phyloP scores from a whole-genome alignment of 1,140 invertebrate species.

The Drosophila tsacasi region DNA sequence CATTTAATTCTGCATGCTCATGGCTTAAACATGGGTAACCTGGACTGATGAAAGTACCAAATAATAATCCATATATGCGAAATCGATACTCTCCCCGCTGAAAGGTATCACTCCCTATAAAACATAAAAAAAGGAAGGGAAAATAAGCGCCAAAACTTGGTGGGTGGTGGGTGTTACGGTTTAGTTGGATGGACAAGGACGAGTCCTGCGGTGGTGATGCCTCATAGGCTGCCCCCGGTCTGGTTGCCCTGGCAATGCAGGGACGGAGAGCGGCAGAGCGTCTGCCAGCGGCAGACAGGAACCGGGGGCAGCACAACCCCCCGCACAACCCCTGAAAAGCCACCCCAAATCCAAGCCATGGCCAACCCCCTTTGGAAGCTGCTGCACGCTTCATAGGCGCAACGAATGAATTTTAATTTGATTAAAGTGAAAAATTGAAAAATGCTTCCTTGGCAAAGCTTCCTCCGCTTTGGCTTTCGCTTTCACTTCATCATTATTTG shows the following conservation, averaged over 20 bases:
- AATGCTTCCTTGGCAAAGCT: conserved; percentile 50
- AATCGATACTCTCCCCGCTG: conserved; percentile 26
- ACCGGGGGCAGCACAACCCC: neutral
- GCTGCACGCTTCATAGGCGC: conserved; percentile 78
- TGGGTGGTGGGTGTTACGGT: conserved; percentile 20
- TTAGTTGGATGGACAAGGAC: conserved; percentile 6
- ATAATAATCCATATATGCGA: conserved; percentile 12
- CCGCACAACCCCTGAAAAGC: neutral
- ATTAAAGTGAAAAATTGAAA: conserved; percentile 84
- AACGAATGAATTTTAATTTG: conserved; percentile 84
- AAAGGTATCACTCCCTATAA: conserved; percentile 19
- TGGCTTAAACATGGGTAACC: neutral
- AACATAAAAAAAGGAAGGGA: neutral
- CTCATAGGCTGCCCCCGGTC: conserved; percentile 32
- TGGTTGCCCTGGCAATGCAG: conserved; percentile 53
- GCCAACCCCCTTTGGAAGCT: conserved; percentile 16
- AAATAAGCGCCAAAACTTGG: conserved; percentile 36
- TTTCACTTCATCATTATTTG: conserved; percentile 19
- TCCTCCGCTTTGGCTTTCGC: conserved; percentile 12
- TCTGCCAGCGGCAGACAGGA: conserved; percentile 44
- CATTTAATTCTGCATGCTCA: conserved; percentile 1
- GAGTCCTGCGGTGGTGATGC: neutral
- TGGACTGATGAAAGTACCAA: neutral
- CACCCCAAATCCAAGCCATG: neutral
- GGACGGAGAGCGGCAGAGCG: neutral